Conservation (phyloP, 2,888 invertebrate genomes). For the Parelbella ahira region DNA sequence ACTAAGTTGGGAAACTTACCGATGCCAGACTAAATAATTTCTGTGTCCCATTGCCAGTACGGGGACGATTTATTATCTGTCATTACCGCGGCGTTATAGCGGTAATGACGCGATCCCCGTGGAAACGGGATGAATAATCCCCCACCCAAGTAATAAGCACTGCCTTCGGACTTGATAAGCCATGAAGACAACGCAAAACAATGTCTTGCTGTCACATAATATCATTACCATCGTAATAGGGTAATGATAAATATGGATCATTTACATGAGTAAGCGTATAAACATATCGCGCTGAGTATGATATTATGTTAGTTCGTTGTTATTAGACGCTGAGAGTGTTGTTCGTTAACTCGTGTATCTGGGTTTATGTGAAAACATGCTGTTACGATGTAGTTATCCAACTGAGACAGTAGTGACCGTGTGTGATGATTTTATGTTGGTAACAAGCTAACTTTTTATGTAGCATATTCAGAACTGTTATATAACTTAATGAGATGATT, state of each 20-base stretch:
- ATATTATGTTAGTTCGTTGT: conserved; percentile 13
- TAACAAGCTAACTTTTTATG: too few relatives aligned
- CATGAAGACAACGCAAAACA: conserved; percentile 9
- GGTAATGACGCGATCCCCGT: conserved; percentile 54
- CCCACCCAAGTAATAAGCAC: conserved; percentile 41
- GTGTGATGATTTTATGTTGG: too few relatives aligned
- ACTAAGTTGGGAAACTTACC: conserved; percentile 22
- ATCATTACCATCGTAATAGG: conserved; percentile 1
- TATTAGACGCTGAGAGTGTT: conserved; percentile 6
- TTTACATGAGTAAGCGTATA: conserved; percentile 17
- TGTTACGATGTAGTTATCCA: too few relatives aligned
- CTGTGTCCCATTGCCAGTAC: conserved; percentile 36
- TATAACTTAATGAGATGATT: too few relatives aligned
- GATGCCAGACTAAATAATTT: conserved; percentile 36
- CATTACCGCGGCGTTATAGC: conserved; percentile 60
- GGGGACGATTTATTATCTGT: conserved; percentile 52
- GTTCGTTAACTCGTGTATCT: conserved; percentile 8
- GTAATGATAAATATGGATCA: conserved; percentile 13
- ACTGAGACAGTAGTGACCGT: too few relatives aligned
- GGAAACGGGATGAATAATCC: conserved; percentile 40
- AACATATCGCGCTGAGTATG: too few relatives aligned
- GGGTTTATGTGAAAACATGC: conserved; percentile 11
- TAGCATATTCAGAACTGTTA: too few relatives aligned
- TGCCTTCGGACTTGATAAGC: conserved; percentile 28
- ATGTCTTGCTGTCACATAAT: conserved; percentile 6